Evolutionary conservation across 1,140 invertebrate species (phyloP).

Genomic region (Heliconius hewitsoni): DNA sequence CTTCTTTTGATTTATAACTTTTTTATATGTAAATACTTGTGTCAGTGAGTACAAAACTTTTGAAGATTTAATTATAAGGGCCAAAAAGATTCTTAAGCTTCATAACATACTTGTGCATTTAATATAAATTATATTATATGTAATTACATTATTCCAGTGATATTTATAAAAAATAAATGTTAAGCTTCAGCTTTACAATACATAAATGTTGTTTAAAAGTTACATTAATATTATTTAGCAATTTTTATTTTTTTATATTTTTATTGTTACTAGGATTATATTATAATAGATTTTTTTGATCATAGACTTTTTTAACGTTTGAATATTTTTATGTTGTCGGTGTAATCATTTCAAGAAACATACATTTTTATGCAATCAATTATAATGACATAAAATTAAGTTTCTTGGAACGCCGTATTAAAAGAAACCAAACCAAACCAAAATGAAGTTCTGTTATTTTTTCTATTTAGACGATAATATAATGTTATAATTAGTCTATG

Average conservation of each 20-base stretch:
- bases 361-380: not conserved
- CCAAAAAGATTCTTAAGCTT: too few species aligned
- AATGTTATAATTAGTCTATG: slow-evolving; percentile 38
- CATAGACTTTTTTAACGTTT: slow-evolving; percentile 20
- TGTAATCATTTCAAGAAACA: not conserved
- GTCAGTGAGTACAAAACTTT: too few species aligned
- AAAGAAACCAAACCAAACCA: too few species aligned
- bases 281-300: not conserved
- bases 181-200: not conserved
- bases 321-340: not conserved
- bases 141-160: not conserved
- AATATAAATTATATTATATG: too few species aligned
- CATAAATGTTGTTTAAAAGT: not conserved
- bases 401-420: too few species aligned
- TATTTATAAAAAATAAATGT: not conserved
- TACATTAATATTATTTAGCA: not conserved
- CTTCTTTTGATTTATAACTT: too few species aligned
- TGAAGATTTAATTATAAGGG: too few species aligned
- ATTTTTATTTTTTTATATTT: not conserved
- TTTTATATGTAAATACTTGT: too few species aligned
- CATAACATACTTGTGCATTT: too few species aligned
- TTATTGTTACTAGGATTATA: not conserved
- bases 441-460: too few species aligned
- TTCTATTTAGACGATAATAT: not conserved
- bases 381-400: too few species aligned